Evolutionary conservation across 2,888 invertebrate genomes (phyloP).

Genomic region (Xylophagus ater): DNA sequence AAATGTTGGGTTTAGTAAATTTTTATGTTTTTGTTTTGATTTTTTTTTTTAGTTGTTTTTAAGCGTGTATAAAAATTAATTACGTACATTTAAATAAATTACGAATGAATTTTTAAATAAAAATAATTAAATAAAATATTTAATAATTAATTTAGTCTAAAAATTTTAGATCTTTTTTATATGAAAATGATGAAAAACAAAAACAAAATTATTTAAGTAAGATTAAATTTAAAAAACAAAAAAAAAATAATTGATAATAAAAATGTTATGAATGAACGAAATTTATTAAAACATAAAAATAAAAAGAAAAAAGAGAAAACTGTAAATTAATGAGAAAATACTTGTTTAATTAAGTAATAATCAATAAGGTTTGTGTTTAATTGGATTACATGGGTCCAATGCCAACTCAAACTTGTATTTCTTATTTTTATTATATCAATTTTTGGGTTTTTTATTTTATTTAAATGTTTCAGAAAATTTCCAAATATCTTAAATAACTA

Average conservation of each 20-base stretch:
- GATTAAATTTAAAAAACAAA: slow-evolving; percentile 2
- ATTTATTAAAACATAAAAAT: too few relatives aligned
- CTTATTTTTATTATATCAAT: too few relatives aligned
- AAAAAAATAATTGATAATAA: slow-evolving; percentile 3
- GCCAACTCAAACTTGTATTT: too few relatives aligned
- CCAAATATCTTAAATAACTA: not conserved
- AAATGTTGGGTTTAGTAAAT: not conserved
- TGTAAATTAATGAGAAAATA: too few relatives aligned
- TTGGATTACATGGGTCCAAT: too few relatives aligned
- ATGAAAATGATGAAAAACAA: slow-evolving; percentile 8
- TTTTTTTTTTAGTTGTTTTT: too few relatives aligned
- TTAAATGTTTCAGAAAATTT: not conserved
- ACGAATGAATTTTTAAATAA: not conserved
- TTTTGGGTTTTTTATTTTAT: not conserved
- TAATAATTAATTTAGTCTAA: slow-evolving; percentile 10
- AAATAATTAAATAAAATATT: not conserved
- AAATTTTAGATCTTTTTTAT: slow-evolving; percentile 14
- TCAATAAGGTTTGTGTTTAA: too few relatives aligned
- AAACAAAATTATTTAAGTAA: too few relatives aligned
- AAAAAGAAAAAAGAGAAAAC: too few relatives aligned
- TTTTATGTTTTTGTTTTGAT: not conserved
- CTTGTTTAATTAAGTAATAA: too few relatives aligned
- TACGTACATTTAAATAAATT: not conserved
- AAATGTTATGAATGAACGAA: not conserved
- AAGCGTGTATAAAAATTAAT: too few relatives aligned